phyloP scores from a whole-genome alignment of 2,113 vertebrate genomes.

The Triplophysa dalaica region DNA sequence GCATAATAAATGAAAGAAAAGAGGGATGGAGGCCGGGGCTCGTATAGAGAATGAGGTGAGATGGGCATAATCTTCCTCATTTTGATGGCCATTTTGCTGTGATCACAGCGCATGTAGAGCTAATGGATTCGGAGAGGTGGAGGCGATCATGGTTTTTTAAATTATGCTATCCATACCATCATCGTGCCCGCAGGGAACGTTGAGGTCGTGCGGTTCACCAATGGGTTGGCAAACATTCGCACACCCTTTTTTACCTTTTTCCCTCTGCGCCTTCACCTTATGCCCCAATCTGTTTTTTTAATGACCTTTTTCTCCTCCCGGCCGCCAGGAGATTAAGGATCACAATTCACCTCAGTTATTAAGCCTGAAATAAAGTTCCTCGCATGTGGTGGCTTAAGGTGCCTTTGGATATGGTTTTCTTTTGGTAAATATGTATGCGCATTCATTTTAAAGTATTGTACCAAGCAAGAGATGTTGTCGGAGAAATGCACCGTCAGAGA shows the following conservation, averaged over 20 bases:
- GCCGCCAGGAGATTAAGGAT: not conserved
- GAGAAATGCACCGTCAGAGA: not conserved
- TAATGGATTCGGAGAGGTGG: constrained; percentile 64
- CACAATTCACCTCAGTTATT: not conserved
- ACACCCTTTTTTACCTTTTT: not conserved
- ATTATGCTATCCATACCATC: constrained; percentile 62
- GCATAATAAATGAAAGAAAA: constrained; percentile 56
- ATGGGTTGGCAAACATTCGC: not conserved
- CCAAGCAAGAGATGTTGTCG: no score
- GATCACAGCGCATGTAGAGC: constrained; percentile 62
- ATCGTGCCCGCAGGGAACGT: constrained; percentile 32
- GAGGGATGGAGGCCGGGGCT: constrained; percentile 32
- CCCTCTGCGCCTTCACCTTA: not conserved
- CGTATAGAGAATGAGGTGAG: constrained; percentile 24
- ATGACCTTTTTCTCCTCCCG: constrained; percentile 5
- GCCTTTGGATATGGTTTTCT: no score
- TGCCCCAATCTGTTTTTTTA: not conserved
- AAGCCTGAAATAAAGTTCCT: not conserved
- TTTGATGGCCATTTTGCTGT: constrained; percentile 47
- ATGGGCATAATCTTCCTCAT: constrained; percentile 45
- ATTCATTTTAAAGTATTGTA: no score
- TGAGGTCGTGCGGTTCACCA: not conserved
- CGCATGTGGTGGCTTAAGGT: not conserved
- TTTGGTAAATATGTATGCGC: no score
- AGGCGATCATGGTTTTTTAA: constrained; percentile 43